These are phyloP conservation scores for Sebastes cheni DNA, from an alignment of 2,797 vertebrate species.

Conservation along the genomic window DNA sequence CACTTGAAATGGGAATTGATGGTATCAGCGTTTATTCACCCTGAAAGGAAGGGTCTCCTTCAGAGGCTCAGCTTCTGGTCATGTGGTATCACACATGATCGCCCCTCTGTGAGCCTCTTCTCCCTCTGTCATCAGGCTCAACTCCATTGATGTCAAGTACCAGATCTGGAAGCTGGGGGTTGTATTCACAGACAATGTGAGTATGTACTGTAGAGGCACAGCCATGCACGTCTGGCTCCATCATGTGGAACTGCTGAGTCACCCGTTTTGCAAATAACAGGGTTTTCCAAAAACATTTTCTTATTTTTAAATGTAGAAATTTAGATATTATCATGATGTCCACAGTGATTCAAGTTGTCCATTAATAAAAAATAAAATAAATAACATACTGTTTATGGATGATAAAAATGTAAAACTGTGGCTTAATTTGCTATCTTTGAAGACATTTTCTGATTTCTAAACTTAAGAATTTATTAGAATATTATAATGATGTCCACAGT, in stretches of 20 bases:
- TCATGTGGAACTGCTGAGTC: background rate
- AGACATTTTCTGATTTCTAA: background rate
- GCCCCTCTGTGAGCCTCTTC: background rate
- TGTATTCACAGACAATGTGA: conserved; percentile 97
- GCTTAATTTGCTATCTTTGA: background rate
- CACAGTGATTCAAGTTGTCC: background rate
- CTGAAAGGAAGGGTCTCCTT: background rate
- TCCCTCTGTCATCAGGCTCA: conserved; percentile 80
- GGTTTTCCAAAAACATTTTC: background rate
- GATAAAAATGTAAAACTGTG: background rate
- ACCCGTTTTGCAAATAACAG: background rate
- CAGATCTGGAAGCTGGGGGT: conserved; percentile 99
- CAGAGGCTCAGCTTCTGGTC: background rate
- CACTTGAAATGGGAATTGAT: background rate
- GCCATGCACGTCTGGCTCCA: background rate
- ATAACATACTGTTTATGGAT: background rate
- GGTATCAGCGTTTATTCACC: background rate
- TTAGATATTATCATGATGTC: background rate
- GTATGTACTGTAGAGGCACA: conserved; percentile 39
- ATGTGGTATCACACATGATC: background rate
- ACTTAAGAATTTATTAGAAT: background rate
- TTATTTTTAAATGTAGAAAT: background rate
- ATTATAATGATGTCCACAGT: background rate
- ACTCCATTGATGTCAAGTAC: conserved; percentile 95
- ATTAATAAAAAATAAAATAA: background rate